Percentiles rank a stretch among this genome's conserved stretches.
phyloP scores from a whole-genome alignment of 2,113 vertebrate genomes.

The Sitta europaea region DNA sequence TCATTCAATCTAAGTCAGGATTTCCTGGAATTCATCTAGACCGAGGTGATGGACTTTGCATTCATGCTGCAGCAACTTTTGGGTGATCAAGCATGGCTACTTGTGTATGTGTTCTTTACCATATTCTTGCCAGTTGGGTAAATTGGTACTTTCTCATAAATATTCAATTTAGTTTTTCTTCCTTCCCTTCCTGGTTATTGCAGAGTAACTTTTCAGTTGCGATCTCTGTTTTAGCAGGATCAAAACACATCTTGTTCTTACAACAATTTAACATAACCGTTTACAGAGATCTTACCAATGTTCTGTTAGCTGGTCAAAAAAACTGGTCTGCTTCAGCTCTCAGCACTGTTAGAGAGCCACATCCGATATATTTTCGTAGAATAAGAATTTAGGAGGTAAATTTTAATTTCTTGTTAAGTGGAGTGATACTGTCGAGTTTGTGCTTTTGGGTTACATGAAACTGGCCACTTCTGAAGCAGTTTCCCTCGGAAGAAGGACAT shows the following conservation, averaged over 20 bases:
- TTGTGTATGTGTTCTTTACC: neutral
- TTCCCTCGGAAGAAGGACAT: neutral
- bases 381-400: neutral
- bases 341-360: neutral
- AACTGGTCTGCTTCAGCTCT: neutral
- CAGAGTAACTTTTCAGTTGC: neutral
- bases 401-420: neutral
- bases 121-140: neutral
- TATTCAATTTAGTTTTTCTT: neutral
- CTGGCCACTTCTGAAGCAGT: neutral
- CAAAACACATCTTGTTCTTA: neutral
- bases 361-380: neutral
- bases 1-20: conserved; percentile 44
- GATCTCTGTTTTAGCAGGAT: neutral
- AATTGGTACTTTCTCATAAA: neutral
- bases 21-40: conserved; percentile 65
- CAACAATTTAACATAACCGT: neutral
- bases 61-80: neutral
- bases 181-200: neutral
- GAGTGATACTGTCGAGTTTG: neutral
- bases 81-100: neutral
- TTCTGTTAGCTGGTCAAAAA: neutral
- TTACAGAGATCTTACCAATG: neutral
- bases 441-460: neutral
- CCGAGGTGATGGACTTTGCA: neutral